Base-by-base conservation (phyloP, 2,113 vertebrate genomes). In the Vulpes lagopus region DNA sequence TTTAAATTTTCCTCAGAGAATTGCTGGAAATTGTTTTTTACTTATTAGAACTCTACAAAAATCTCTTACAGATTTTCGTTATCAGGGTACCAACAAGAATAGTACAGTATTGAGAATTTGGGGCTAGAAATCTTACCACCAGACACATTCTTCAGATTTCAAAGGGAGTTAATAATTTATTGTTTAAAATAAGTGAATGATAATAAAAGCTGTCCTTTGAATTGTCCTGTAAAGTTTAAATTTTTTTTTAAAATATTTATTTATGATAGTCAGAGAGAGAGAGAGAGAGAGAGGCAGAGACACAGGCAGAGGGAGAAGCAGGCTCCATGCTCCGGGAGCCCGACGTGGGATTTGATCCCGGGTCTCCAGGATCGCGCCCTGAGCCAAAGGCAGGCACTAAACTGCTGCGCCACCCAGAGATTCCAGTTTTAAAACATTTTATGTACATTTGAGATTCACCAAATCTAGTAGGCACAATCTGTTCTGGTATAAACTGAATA, bases 101-200 rank as follows among this genome's bases (percentile, higher is more conserved):
- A 38, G 3, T 74, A 22, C 67, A 86, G 11, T 65, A 23, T 94
- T 30, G 74, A 86, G 74, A 86, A 76, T 96, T 81, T 62, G 0
- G 38, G n/a, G 0, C 32, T 74, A 17, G 32, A 71, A 69, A 19
- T 84, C n/a, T 88, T 95, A 19, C 22, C 30, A 59, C 16, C 53
- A 74, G 43, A 71, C 5, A 81, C 14, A 62, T 10, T 73, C 16
- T 93, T 93, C 10, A 79, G 60, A 69, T 86, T n/a, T 83, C 91
- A 51, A 83, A 84, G 60, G 4, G 9, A 64, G 30, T 80, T 96
- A 94, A 74, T 79, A 43, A 89, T 22, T 17, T 32, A 32, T 57
- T 16, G 10, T 90, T 92, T 92, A 92, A 89, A 95, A 83, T 97
- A 60, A 69, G 15, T 30, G 62, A 35, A 2, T 38, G 43, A 82